A percentile compares a stretch with the other conserved stretches of the same genome.
Conservation (phyloP, 1,140 invertebrate genomes). For the Lamellibrachia luymesi region DNA sequence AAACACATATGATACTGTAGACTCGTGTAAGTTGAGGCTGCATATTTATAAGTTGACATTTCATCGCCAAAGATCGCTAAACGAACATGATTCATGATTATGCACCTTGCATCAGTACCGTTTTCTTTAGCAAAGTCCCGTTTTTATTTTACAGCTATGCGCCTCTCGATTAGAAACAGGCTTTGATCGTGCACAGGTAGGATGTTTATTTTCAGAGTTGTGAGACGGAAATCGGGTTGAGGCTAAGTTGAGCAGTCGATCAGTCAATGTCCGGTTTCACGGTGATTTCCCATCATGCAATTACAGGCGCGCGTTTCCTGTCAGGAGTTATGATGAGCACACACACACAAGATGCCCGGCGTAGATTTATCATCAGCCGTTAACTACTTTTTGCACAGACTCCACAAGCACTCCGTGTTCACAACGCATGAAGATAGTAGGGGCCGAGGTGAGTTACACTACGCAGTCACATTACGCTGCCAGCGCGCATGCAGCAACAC, state of each 20-base stretch:
- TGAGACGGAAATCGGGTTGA: not conserved
- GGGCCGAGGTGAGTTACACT: not conserved
- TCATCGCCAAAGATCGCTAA: not conserved
- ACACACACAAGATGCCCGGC: not conserved
- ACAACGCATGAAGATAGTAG: not conserved
- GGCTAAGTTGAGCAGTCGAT: not conserved
- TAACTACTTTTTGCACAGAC: not conserved
- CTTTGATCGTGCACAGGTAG: not conserved
- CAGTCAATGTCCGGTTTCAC: not conserved
- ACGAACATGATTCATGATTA: not conserved
- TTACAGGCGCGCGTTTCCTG: conserved; percentile 2
- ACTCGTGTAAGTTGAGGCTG: not conserved
- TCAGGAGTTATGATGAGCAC: not conserved
- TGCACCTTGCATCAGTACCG: not conserved
- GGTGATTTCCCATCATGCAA: not conserved
- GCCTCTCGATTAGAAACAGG: no score
- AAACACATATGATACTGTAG: not conserved
- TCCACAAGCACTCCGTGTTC: not conserved
- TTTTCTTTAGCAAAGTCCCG: not conserved
- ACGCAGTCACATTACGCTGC: not conserved
- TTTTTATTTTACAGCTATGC: not conserved
- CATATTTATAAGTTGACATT: not conserved
- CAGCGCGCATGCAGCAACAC: not conserved
- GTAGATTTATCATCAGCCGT: not conserved
- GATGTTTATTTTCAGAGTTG: not conserved